Percentiles rank a stretch among this genome's conserved stretches.
Conservation (phyloP, 2,888 invertebrate species). For the Xestia ashworthii region DNA sequence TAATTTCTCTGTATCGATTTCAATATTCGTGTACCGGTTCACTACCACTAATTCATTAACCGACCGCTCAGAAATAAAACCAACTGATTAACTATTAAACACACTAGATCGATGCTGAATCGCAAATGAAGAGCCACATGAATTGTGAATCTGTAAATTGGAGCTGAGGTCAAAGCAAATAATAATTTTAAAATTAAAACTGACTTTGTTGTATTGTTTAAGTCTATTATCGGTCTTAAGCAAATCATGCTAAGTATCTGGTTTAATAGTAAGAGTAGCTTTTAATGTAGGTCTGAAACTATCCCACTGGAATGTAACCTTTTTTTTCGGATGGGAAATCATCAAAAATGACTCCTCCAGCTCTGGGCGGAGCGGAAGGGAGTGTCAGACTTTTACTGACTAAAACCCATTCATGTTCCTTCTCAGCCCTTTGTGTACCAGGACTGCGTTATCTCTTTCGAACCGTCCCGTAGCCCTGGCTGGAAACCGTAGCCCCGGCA, state of each 20-base stretch:
- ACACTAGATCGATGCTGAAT: conserved; percentile 41
- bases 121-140: conserved; percentile 11
- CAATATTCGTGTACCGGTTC: conserved; percentile 8
- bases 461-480: no score
- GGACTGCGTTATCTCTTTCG: no score
- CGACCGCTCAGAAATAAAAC: conserved; percentile 38
- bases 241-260: not conserved
- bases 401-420: no score
- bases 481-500: no score
- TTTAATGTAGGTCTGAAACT: not conserved
- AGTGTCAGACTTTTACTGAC: no score
- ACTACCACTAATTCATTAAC: conserved; percentile 27
- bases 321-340: no score
- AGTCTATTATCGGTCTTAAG: not conserved
- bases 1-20: not conserved
- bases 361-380: no score
- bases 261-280: not conserved
- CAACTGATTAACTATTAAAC: conserved; percentile 40
- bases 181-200: conserved; percentile 27
- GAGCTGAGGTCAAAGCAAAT: conserved; percentile 13
- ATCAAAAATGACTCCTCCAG: no score
- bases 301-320: not conserved
- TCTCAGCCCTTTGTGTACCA: no score
- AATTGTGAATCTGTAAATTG: conserved; percentile 42
- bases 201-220: not conserved